Evolutionary conservation across 2,888 invertebrate species (phyloP), one percentile per base, ranked within the genome.

Genomic region (Caradrina clavipalpis): DNA sequence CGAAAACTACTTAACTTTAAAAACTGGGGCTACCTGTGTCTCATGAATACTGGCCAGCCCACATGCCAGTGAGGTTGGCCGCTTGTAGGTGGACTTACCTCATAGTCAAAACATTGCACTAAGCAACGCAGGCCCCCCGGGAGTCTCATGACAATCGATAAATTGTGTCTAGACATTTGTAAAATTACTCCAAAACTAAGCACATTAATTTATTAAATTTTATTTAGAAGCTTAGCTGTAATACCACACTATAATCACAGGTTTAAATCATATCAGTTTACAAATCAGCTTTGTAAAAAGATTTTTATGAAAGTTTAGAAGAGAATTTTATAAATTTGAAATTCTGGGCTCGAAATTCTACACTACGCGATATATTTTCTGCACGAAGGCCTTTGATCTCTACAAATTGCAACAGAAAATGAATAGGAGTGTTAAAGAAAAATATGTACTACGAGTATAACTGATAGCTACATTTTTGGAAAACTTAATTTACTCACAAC

Each of bases 11-110:
- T 92, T 91, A 89, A 86, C 84, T 90, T 88, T 88, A 84, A 89
- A 90, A 91, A 89, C 88, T 88, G 87, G 77, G 85, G 84, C 87
- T 93, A 93, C 92, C 92, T 92, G 91, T 71, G 73, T 81, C 75
- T 87, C 82, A 86, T 88, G 88, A 85, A 88, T 87, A 86, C 78
- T 76, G 76, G 62, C 73, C 69, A 68, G 70, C 77, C 67, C 80
- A 78, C 60, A 63, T 59, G 58, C 49, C 71, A 62, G 8, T 74
- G 82, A 82, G 15, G 59, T 80, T 53, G 54, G 73, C 82, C 45
- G 8, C 1, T 0, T 3, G n/a, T 57, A 68, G 8, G 51, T 15
- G 21, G 83, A 60, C 19, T n/a, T 10, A 13, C 64, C 39, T 11
- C 42, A 53, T 54, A 26, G 0, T 17, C 8, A 5, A 21, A 13